Evolutionary conservation across 2,113 vertebrate species (phyloP), one percentile per base, ranked within the genome.

Genomic region (Dolichotis patagonum): DNA sequence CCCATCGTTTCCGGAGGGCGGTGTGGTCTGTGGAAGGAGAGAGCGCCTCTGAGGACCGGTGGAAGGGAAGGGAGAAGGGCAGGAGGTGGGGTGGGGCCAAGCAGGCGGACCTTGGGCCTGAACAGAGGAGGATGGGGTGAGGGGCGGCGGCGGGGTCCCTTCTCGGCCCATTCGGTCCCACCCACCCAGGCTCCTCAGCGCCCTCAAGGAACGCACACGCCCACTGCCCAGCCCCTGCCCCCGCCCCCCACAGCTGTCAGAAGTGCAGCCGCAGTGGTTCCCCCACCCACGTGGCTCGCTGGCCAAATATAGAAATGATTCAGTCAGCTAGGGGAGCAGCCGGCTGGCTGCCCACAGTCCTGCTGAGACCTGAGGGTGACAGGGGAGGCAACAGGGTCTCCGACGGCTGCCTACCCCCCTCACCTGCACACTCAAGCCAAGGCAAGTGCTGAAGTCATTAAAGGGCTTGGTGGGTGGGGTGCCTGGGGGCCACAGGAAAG

Each of bases 221-320:
- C 69, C 46, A 5, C 49, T 82, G 69, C 88, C 56, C 19, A 65
- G 96, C 90, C 84, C 62, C 93, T 77, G 98, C 96, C 97, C 56
- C 56, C 56, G 56, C 56, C 56, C 56, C 91, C 87, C 95, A 13
- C 96, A 95, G 97, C 96, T 97, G 98, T 96, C 97, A 96, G 95
- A 87, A 96, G 95, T 77, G 65, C 97, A 94, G 94, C 85, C 54
- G 75, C 97, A 90, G 96, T 91, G 97, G 95, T 89, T 91, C 94
- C 94, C 82, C 96, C 90, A 85, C 91, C 94, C 98, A 97, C 91
- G 92, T 97, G 97, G 96, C 93, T 96, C 24, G 2, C 85, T 94
- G 96, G 92, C 97, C 97, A 98, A 98, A 98, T 97, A 98, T 96
- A 98, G 97, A 96, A 96, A 97, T 94, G 97, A 97, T 96, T 94